Percentiles rank a stretch among this genome's conserved stretches.
These are phyloP conservation scores for Eupeodes latifasciatus DNA, from an alignment of 2,888 invertebrate species.

Conservation along the genomic window DNA sequence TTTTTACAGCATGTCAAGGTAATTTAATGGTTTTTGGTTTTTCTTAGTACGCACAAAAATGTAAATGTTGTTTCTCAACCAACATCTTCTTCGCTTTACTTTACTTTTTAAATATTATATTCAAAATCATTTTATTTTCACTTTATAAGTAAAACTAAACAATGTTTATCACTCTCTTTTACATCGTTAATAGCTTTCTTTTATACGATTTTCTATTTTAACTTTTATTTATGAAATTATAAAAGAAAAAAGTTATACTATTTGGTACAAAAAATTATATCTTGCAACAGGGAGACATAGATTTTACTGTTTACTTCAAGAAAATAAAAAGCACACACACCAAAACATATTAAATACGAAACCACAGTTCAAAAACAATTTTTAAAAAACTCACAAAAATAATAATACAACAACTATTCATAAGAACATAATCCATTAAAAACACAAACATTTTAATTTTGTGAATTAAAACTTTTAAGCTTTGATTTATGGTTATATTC, in stretches of 20 bases:
- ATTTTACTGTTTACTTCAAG: constrained; percentile 25
- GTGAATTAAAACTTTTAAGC: constrained; percentile 51
- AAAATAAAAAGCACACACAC: constrained; percentile 12
- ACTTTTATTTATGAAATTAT: constrained; percentile 13
- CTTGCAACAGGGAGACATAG: constrained; percentile 74
- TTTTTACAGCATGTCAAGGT: no score
- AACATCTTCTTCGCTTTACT: not conserved
- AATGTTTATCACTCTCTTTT: constrained; percentile 67
- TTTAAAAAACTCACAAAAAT: not conserved
- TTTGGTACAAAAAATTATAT: constrained; percentile 11
- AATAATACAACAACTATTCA: not conserved
- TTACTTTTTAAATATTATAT: not conserved
- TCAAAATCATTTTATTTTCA: not conserved
- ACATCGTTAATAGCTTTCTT: constrained; percentile 17
- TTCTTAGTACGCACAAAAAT: not conserved
- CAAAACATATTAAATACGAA: constrained; percentile 11
- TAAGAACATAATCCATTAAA: not conserved
- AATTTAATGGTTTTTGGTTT: no score
- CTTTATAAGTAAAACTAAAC: constrained; percentile 8
- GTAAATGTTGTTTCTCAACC: no score
- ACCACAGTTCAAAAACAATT: constrained; percentile 18
- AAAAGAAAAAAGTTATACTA: constrained; percentile 27
- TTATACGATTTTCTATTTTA: constrained; percentile 16
- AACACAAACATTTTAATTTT: constrained; percentile 27
- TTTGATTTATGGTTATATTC: constrained; percentile 46